Base-by-base conservation (phyloP, 2,888 invertebrate species). In the Drosophila lacicola region DNA sequence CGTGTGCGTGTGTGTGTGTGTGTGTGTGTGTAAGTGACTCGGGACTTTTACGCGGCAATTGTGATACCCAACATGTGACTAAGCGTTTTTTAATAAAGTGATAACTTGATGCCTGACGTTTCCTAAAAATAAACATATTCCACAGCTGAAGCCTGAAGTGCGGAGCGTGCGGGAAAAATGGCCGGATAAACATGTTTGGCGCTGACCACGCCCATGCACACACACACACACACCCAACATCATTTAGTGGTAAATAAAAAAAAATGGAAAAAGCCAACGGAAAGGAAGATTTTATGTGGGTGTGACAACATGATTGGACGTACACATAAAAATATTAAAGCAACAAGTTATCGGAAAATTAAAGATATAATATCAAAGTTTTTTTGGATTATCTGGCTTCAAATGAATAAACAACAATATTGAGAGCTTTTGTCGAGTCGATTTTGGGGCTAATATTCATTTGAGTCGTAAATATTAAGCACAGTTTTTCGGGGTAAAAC, bases 51-150 rank as follows among this genome's bases (percentile, higher is more conserved):
- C 68, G 68, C 68, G 36, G 54, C 63, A 33, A 51, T 42, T 63
- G 51, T 66, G 67, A 53, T 51, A 13, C 53, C 68, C 42, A 55
- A 33, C 39, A 46, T 73, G 85, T 81, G 88, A 81, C 86, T 88
- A 81, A 86, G 88, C 81, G 86, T 79, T 81, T 81, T 88, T 88
- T 85, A 88, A 81, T 81, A 81, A 85, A 85, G 88, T 81, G 86
- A 88, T 88, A 85, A 88, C 83, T 84, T 85, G 88, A 79, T 79
- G 88, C 65, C 72, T 69, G 76, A 88, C 86, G 85, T 80, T 71
- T 76, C 68, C 83, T 79, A 79, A 79, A 88, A 85, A 88, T 80
- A 81, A 82, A 88, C 63, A 74, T 67, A 79, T 79, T 70, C 55
- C 55, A 21, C 42, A 37, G 41, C 63, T 36, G 33, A 41, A 39